Evolutionary conservation across 2,797 vertebrate species (phyloP), one percentile per base, ranked within the genome.

Genomic region (Florisuga fusca): DNA sequence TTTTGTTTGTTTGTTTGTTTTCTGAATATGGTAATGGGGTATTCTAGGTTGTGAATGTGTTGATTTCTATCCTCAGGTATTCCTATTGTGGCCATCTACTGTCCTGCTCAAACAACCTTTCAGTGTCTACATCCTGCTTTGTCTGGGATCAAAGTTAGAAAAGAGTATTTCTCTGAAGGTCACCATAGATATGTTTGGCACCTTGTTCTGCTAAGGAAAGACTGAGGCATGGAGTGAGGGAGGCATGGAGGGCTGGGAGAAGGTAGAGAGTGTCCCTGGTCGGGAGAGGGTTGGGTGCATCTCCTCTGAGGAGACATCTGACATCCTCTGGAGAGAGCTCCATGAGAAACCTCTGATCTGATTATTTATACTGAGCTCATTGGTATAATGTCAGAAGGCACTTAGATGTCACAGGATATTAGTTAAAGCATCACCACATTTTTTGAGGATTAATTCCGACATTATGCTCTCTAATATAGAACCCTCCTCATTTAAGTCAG

Each of bases 401-500:
- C 58, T 50, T 86, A 59, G 94, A 92, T 85, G 93, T 93, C 91
- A 90, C 23, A 77, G 81, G 88, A 81, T 92, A 87, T 94, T 90
- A 94, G 90, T 97, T 96, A 96, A 96, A 96, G 79, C 91, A 94
- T 96, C 93, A 96, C 66, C 67, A 84, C 43, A 58, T 92, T 92
- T 95, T 94, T 1, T 15, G 85, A 59, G 73, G 63, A 95, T 96
- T 92, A 79, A 94, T 95, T 92, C 55, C 0, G 91, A 95, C 91
- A 93, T 92, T 92, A 78, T 93, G 91, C 91, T 95, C 94, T 91
- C 63, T 96, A 94, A 95, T 81, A 87, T 93, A 91, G 76, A 95
- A 78, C 63, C 34, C 43, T 92, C 93, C 73, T 79, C 16, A 2
- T 86, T 91, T 97, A 96, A 95, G 92, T 84, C 59, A 91, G 84